These are phyloP conservation scores for Drosophila ficusphila DNA, from an alignment of 1,140 invertebrate genomes.

Conservation along the genomic window DNA sequence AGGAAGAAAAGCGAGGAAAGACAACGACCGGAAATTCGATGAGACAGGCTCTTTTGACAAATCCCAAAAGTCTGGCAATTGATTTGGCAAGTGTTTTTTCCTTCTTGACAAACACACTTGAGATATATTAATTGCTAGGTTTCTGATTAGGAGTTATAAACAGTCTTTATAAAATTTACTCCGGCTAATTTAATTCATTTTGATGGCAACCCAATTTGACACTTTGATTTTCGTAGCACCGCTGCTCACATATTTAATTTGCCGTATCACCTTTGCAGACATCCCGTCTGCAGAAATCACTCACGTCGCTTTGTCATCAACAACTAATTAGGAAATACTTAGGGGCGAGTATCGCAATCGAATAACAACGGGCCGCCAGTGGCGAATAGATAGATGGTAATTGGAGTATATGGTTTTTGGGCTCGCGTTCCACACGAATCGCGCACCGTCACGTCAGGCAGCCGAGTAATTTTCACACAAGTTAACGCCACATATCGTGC, in stretches of 20 bases:
- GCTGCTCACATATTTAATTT: slow-evolving; percentile 18
- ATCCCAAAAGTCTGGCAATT: slow-evolving; percentile 10
- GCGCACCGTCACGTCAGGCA: slow-evolving; percentile 62
- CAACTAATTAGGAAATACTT: slow-evolving; percentile 71
- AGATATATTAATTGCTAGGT: no score
- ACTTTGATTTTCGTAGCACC: slow-evolving; percentile 22
- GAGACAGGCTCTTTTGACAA: slow-evolving; percentile 10
- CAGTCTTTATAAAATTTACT: no score
- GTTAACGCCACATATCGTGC: slow-evolving; percentile 80
- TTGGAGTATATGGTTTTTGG: slow-evolving; percentile 42
- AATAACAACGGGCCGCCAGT: slow-evolving; percentile 36
- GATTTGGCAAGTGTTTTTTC: neutral
- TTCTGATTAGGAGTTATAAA: no score
- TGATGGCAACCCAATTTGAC: slow-evolving; percentile 13
- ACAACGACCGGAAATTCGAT: slow-evolving; percentile 6
- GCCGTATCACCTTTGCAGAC: neutral
- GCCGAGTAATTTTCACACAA: slow-evolving; percentile 80
- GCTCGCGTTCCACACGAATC: slow-evolving; percentile 47
- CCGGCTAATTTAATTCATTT: slow-evolving; percentile 7
- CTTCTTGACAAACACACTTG: neutral
- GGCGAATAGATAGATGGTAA: slow-evolving; percentile 28
- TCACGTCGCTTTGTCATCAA: slow-evolving; percentile 57
- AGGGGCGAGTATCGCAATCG: slow-evolving; percentile 43
- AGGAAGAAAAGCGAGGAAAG: neutral
- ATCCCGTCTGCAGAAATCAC: neutral